Base-by-base conservation (phyloP, 2,888 invertebrate species). In the Tineola bisselliella region DNA sequence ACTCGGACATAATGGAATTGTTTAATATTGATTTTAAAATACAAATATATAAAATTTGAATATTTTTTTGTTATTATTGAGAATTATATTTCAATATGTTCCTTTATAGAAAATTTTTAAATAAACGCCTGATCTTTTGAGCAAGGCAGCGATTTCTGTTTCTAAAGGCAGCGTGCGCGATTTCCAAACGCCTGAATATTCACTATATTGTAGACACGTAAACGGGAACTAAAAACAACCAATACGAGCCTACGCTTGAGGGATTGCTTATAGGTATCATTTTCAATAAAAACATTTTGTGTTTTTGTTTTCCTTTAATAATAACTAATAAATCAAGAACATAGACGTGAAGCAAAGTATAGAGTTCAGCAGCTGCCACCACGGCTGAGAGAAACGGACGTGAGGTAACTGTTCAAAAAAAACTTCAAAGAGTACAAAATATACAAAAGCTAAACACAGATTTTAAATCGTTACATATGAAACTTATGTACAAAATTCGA, bases 21-120 rank as follows among this genome's bases (percentile, higher is more conserved):
- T 75, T 69, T 61, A 67, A 74, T 33, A 74, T 84, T 1, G 65
- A 72, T 59, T 71, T 81, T 63, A 75, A 74, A 66, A 44, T 83
- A 31, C 63, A 64, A 17, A 62, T 81, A 64, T 84, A 81, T 63
- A 84, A 82, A 72, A 69, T 63, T 63, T 82, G 69, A 74, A 56
- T 44, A 15, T 61, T 62, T 19, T 60, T 4, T 25, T 2, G 6
- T 25, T 25, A 4, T 25, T 25, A 25, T 25, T 25, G 6, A 2
- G 6, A 25, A 25, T 25, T 25, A 25, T 25, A 52, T 48, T 13
- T 59, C 18, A 30, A 59, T n/a, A 33, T 59, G 52, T 33, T 54
- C 30, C 30, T 54, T 44, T 11, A 61, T 13, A 31, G 48, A 38
- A 48, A 18, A 33, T 48, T 2, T 52, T 25, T 5, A 52, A 61